phyloP scores from a whole-genome alignment of 2,888 invertebrate genomes.

The Coelopa pilipes region DNA sequence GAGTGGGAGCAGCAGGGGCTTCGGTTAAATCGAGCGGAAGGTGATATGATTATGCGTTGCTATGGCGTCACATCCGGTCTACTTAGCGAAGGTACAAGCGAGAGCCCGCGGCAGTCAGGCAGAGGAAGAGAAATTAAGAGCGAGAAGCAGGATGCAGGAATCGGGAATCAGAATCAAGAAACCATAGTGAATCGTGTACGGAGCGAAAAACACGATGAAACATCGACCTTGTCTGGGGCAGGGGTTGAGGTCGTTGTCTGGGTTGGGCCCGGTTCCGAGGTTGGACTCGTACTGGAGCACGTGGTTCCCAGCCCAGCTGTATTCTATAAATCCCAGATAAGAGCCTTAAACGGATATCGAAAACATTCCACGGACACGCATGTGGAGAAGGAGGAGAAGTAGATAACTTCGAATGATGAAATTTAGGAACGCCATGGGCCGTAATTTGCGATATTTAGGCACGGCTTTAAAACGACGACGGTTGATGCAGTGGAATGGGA shows the following conservation, averaged over 20 bases:
- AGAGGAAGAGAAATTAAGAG: too few species aligned
- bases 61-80: constrained; percentile 44
- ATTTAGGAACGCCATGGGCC: too few species aligned
- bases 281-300: background rate
- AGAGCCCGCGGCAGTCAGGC: too few species aligned
- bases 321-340: background rate
- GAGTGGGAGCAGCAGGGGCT: constrained; percentile 35
- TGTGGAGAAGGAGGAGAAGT: background rate
- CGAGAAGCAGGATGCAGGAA: too few species aligned
- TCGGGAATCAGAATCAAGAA: background rate
- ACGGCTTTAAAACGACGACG: too few species aligned
- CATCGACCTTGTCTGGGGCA: too few species aligned
- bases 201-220: too few species aligned
- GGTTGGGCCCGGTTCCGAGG: background rate
- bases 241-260: background rate
- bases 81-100: background rate
- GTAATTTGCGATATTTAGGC: too few species aligned
- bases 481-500: too few species aligned
- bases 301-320: background rate
- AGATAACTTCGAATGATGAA: background rate
- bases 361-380: background rate
- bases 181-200: background rate
- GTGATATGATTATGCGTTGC: constrained; percentile 64
- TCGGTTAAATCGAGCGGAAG: constrained; percentile 65
- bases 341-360: background rate